Percentiles rank a stretch among this genome's conserved stretches.
phyloP scores from a whole-genome alignment of 1,140 invertebrate species.

The Drosophila quadrilineata region DNA sequence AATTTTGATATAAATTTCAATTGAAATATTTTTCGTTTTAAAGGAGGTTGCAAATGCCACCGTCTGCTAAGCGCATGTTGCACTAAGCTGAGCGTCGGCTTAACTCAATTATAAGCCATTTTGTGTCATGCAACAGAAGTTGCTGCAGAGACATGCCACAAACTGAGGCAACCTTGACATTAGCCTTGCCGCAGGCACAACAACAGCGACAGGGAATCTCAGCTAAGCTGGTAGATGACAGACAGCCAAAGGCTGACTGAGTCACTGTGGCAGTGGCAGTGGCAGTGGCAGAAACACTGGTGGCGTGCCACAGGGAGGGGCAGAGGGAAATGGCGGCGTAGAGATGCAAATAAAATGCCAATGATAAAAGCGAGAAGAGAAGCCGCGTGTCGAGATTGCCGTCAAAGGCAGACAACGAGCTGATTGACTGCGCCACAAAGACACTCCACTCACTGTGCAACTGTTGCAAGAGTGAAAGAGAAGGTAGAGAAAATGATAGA shows the following conservation, averaged over 20 bases:
- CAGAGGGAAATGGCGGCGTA: not conserved
- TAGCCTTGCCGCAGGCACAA: constrained; percentile 54
- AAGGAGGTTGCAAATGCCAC: no score
- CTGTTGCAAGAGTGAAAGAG: not conserved
- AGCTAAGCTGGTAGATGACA: constrained; percentile 19
- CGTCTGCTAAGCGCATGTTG: no score
- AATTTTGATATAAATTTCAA: no score
- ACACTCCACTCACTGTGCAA: not conserved
- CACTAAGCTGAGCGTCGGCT: no score
- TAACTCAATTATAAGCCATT: constrained; percentile 56
- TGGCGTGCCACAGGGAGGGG: not conserved
- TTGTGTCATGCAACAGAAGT: constrained; percentile 49
- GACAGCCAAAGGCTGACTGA: constrained; percentile 21
- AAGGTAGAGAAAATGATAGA: not conserved
- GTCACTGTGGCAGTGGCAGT: constrained; percentile 9
- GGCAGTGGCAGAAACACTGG: not conserved
- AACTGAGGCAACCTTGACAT: constrained; percentile 56
- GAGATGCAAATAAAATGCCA: constrained; percentile 49
- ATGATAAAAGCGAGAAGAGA: constrained; percentile 38
- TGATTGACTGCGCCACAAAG: constrained; percentile 37
- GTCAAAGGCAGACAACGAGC: constrained; percentile 32
- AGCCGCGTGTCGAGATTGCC: constrained; percentile 20
- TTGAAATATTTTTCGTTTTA: no score
- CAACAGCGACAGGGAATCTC: constrained; percentile 18
- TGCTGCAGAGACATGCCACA: constrained; percentile 29